Evolutionary conservation across 2,797 vertebrate species (phyloP).

Genomic region (Amniataba percoides): DNA sequence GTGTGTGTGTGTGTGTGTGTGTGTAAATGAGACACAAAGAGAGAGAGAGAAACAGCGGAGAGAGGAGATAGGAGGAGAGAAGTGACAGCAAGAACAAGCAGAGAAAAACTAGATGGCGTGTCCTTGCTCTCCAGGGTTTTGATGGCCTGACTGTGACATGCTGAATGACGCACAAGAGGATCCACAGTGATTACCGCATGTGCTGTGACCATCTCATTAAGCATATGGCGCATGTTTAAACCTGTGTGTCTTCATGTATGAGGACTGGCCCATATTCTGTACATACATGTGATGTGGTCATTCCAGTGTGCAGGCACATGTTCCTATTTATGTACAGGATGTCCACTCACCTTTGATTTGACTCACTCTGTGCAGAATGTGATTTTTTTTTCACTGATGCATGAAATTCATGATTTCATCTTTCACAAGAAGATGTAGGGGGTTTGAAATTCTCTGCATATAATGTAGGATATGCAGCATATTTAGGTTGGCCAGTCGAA

Average conservation of each 20-base stretch:
- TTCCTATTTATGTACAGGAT: constrained; percentile 44
- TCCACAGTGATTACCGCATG: constrained; percentile 45
- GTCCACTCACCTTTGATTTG: constrained; percentile 47
- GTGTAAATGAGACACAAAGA: constrained; percentile 39
- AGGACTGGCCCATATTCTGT: neutral
- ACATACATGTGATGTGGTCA: neutral
- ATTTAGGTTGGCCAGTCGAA: neutral
- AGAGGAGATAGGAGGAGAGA: constrained; percentile 48
- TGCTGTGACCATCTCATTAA: constrained; percentile 38
- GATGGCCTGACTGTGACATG: constrained; percentile 71
- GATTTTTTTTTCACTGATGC: constrained; percentile 55
- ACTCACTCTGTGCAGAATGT: constrained; percentile 41
- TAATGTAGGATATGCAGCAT: neutral
- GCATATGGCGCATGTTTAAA: constrained; percentile 17
- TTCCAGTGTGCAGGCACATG: constrained; percentile 3
- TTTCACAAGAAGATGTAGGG: constrained; percentile 16
- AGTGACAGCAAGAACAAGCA: constrained; percentile 54
- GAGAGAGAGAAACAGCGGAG: constrained; percentile 25
- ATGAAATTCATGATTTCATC: constrained; percentile 56
- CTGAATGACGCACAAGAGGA: constrained; percentile 61
- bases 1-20: constrained; percentile 25
- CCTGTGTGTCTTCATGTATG: constrained; percentile 27
- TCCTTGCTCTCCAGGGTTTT: constrained; percentile 65
- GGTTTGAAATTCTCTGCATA: constrained; percentile 29
- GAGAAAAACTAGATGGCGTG: constrained; percentile 56